These are phyloP conservation scores for Calyptomena viridis DNA, from an alignment of 2,113 vertebrate species.

Conservation along the genomic window DNA sequence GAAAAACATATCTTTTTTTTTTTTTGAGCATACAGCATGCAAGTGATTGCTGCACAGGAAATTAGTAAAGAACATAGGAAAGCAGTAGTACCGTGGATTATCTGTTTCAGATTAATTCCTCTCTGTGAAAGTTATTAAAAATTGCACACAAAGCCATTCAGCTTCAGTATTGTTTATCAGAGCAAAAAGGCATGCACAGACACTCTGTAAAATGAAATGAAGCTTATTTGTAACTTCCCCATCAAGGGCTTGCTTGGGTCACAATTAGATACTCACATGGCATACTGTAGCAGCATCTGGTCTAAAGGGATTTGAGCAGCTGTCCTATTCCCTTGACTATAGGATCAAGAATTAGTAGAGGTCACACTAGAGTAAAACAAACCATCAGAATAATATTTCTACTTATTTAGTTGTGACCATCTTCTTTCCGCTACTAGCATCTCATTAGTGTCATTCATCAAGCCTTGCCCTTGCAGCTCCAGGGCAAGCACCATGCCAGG, in stretches of 20 bases:
- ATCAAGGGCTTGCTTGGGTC: background rate
- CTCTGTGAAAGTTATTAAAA: background rate
- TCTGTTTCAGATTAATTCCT: background rate
- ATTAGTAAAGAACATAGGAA: background rate
- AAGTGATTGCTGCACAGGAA: background rate
- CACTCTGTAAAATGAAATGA: background rate
- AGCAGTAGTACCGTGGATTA: background rate
- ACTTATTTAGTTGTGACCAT: background rate
- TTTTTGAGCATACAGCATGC: background rate
- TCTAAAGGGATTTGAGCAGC: background rate
- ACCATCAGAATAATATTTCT: background rate
- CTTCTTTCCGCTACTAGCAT: background rate
- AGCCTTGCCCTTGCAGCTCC: background rate
- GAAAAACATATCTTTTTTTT: background rate
- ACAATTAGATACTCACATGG: rapidly evolving
- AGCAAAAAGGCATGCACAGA: background rate
- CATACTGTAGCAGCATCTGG: background rate
- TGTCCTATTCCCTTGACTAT: background rate
- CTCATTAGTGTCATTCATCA: background rate
- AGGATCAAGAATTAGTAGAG: background rate
- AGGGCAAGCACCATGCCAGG: background rate
- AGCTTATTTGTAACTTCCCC: background rate
- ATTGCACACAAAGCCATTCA: background rate
- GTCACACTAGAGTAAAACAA: background rate
- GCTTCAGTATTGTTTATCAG: background rate